Base-by-base conservation (phyloP, 2,888 invertebrate genomes). In the Junonia oenone region DNA sequence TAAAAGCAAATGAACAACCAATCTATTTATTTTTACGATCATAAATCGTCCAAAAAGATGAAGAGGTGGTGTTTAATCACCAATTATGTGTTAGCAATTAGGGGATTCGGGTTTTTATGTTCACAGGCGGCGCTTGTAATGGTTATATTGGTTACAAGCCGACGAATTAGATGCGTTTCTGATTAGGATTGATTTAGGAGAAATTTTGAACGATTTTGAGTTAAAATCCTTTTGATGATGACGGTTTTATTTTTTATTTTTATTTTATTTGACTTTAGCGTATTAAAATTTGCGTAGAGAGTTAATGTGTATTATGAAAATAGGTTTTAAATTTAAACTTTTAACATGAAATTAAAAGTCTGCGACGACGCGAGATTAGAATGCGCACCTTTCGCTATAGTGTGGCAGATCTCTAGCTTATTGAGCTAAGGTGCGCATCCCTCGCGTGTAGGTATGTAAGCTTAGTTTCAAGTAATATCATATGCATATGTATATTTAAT, bases 21-120 rank as follows among this genome's bases (percentile, higher is more conserved):
- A 66, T 64, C 63, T 66, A 64, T 66, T 65, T 65, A 67, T 58
- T 58, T 73, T 73, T 71, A 73, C 65, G 68, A 70, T 63, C 67
- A 64, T 63, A 69, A 73, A 73, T 70, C 67, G 68, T 63, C 64
- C 61, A 63, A 63, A 66, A 55, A 62, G 61, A 63, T 55, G 58
- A 63, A 58, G 52, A 43, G 55, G 58, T 57, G 52, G 17, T 57
- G 37, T 62, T 59, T 62, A 64, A 69, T 67, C 57, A 62, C 54
- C 62, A 54, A 60, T 64, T 57, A 64, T 59, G 63, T 59, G 62
- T 43, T n/a, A 62, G 68, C 58, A 65, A 71, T 72, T 68, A 67
- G 57, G 40, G 33, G 54, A 60, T 69, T 67, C 65, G 62, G 59
- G 59, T 55, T 48, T 51, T 51, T 52, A 31, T 56, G 50, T 43